Percentiles rank a stretch among this genome's conserved stretches.
Conservation (phyloP, 2,797 vertebrate species). For the Gymnothorax javanicus region DNA sequence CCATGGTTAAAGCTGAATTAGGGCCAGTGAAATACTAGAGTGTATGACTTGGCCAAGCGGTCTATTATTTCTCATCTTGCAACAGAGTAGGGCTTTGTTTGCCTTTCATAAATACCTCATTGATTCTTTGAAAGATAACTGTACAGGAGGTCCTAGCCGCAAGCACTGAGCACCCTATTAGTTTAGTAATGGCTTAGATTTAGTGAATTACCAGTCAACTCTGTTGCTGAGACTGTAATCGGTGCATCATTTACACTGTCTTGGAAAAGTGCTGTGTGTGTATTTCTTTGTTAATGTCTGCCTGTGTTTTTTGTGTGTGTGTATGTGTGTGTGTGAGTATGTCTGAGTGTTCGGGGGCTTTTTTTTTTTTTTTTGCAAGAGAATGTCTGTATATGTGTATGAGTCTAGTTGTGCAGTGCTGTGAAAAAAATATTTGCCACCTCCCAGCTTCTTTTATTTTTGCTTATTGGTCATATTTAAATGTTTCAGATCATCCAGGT, state of each 20-base stretch:
- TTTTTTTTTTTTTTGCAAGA: not conserved
- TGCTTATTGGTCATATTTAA: too few relatives aligned
- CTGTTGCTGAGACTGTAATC: not conserved
- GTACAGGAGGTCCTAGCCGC: not conserved
- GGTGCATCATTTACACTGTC: not conserved
- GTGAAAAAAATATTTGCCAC: too few relatives aligned
- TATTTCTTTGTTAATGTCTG: not conserved
- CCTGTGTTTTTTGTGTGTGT: not conserved
- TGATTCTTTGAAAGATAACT: slow-evolving; percentile 17
- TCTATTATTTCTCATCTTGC: not conserved
- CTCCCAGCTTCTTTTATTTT: too few relatives aligned
- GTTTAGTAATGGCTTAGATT: not conserved
- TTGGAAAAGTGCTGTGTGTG: not conserved
- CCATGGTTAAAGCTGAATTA: too few relatives aligned
- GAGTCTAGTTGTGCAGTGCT: too few relatives aligned
- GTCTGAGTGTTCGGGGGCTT: not conserved
- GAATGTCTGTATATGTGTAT: not conserved
- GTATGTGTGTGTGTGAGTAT: not conserved
- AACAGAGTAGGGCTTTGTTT: not conserved
- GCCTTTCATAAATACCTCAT: slow-evolving; percentile 16
- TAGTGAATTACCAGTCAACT: not conserved
- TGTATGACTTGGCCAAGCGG: not conserved
- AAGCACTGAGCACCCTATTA: slow-evolving; percentile 4
- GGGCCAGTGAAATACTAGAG: not conserved
- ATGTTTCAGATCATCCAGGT: too few relatives aligned